phyloP scores from a whole-genome alignment of 2,797 vertebrate genomes.

The Etheostoma perlongum region DNA sequence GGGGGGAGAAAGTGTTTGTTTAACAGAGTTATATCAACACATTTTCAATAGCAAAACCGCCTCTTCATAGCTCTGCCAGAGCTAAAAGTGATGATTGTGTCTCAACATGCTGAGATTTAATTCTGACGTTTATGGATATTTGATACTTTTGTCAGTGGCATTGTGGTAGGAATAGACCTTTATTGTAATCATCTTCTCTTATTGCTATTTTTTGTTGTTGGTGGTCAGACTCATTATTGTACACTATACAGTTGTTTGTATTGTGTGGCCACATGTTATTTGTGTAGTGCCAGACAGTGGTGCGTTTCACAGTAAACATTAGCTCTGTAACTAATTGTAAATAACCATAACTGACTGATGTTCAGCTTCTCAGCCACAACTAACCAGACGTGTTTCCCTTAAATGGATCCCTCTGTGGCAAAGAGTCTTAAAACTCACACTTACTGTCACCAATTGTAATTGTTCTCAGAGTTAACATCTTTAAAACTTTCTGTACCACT shows the following conservation, averaged over 20 bases:
- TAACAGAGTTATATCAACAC: not conserved
- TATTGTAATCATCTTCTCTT: not conserved
- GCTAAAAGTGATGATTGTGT: not conserved
- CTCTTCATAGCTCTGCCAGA: not conserved
- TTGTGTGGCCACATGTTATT: not conserved
- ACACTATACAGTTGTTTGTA: too few relatives aligned
- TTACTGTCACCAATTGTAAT: not conserved
- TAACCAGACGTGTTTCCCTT: not conserved
- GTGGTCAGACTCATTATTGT: not conserved
- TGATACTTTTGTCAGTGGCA: not conserved
- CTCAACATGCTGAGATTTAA: not conserved
- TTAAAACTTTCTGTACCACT: not conserved
- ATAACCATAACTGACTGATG: not conserved
- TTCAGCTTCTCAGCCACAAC: slow-evolving; percentile 2
- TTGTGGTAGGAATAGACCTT: not conserved
- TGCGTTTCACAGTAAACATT: not conserved
- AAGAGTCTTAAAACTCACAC: too few relatives aligned
- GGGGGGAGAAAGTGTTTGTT: not conserved
- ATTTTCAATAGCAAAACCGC: not conserved
- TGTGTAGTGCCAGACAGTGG: not conserved
- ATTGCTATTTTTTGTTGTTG: not conserved
- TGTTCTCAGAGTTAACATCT: not conserved
- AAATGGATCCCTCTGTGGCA: not conserved
- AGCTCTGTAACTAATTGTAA: not conserved
- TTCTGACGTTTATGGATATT: not conserved